phyloP scores from a whole-genome alignment of 1,140 invertebrate genomes.

The Drosophila suzukii region DNA sequence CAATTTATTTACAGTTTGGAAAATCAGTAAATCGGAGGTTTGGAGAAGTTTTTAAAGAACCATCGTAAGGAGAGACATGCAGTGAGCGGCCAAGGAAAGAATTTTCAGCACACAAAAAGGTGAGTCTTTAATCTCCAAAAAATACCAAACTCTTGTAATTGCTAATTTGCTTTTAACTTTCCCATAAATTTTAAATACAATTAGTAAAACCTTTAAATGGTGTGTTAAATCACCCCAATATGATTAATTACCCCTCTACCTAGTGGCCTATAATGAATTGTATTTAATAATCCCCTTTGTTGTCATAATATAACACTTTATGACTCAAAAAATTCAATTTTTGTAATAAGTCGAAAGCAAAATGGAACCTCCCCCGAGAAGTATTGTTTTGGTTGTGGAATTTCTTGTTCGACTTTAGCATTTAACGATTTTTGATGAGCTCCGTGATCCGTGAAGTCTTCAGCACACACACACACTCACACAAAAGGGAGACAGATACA shows the following conservation, averaged over 20 bases:
- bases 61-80: conserved; percentile 56
- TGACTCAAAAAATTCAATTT: background rate
- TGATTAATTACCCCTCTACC: too few species aligned
- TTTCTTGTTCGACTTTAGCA: conserved; percentile 56
- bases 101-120: conserved; percentile 52
- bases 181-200: too few species aligned
- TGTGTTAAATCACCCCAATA: too few species aligned
- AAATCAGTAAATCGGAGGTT: conserved; percentile 8
- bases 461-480: conserved; percentile 37
- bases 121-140: conserved; percentile 36
- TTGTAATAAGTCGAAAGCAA: background rate
- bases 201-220: too few species aligned
- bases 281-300: too few species aligned
- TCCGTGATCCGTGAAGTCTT: conserved; percentile 79
- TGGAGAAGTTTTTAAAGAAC: conserved; percentile 20
- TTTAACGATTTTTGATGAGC: conserved; percentile 82
- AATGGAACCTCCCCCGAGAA: background rate
- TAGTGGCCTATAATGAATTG: too few species aligned
- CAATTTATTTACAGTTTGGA: conserved; percentile 31
- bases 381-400: conserved; percentile 46
- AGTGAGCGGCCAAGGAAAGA: conserved; percentile 34
- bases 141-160: background rate
- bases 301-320: too few species aligned
- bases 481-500: background rate
- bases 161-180: too few species aligned